A percentile compares a stretch with the other conserved stretches of the same genome.
These are phyloP conservation scores for Theretra japonica DNA, from an alignment of 2,888 invertebrate genomes.

Conservation along the genomic window DNA sequence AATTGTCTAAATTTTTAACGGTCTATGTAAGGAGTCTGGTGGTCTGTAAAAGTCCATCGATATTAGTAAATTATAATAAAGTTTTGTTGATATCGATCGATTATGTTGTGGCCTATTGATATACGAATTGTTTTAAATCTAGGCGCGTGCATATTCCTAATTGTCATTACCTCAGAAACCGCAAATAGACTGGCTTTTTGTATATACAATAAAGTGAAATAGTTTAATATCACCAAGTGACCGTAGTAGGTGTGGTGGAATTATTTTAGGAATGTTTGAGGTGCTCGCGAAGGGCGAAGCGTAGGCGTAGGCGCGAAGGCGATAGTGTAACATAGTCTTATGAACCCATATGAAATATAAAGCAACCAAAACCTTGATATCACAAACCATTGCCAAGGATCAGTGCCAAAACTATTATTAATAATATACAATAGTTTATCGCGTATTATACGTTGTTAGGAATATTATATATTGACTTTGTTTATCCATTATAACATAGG, in stretches of 20 bases:
- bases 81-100: conserved; percentile 6
- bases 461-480: conserved; percentile 22
- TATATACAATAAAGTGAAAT: conserved; percentile 19
- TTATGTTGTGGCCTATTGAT: conserved; percentile 17
- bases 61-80: background rate
- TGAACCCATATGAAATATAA: background rate
- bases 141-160: conserved; percentile 23
- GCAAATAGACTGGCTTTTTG: conserved; percentile 27
- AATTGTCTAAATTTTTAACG: background rate
- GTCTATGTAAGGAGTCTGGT: conserved; percentile 5
- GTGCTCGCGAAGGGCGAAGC: conserved; percentile 10
- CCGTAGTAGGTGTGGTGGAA: background rate
- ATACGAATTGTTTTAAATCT: conserved; percentile 8
- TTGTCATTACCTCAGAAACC: conserved; percentile 24
- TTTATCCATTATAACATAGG: conserved; percentile 19
- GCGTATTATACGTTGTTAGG: conserved; percentile 26
- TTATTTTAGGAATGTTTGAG: background rate
- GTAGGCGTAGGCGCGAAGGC: background rate
- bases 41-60: background rate
- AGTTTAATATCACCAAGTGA: conserved; percentile 1
- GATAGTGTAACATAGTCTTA: conserved; percentile 4
- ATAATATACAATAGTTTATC: conserved; percentile 28
- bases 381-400: conserved; percentile 28
- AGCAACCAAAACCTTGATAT: background rate
- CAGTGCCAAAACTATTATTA: conserved; percentile 29